Evolutionary conservation across 92 coral and sea anemone species (phyloP).

Genomic region (Bergia sp.): DNA sequence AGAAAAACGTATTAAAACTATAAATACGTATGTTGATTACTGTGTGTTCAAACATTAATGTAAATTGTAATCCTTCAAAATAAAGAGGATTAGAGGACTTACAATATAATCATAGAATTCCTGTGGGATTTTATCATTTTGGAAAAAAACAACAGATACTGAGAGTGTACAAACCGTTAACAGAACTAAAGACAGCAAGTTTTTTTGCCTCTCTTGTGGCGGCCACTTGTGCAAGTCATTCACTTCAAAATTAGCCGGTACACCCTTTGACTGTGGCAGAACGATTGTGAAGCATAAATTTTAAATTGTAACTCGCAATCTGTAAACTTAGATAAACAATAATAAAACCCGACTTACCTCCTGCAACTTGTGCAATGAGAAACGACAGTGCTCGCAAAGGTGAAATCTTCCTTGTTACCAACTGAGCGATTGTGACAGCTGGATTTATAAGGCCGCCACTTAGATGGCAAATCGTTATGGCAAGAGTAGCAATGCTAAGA

Average conservation of each 20-base stretch:
- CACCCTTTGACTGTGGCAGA: not conserved
- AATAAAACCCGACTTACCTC: slow-evolving; percentile 68
- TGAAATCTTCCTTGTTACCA: slow-evolving; percentile 76
- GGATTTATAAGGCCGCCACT: slow-evolving; percentile 97
- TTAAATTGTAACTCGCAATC: not conserved
- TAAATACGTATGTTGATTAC: no score
- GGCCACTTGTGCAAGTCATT: not conserved
- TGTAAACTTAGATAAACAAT: not conserved
- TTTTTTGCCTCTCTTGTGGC: no score
- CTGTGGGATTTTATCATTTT: not conserved
- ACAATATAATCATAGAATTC: not conserved
- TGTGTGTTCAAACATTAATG: no score
- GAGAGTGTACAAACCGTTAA: not conserved
- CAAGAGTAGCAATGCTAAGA: slow-evolving; percentile 80
- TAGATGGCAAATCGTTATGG: slow-evolving; percentile 81
- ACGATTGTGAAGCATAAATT: not conserved
- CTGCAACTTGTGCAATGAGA: slow-evolving; percentile 76
- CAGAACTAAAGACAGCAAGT: not conserved
- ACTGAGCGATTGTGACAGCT: slow-evolving; percentile 86
- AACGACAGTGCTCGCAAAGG: slow-evolving; percentile 74
- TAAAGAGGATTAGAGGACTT: not conserved
- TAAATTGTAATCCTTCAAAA: no score
- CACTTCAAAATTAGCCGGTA: not conserved
- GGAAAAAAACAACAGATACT: not conserved
- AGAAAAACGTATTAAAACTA: no score